Base-by-base conservation (phyloP, 2,888 invertebrate genomes). In the Dicycla oo region DNA sequence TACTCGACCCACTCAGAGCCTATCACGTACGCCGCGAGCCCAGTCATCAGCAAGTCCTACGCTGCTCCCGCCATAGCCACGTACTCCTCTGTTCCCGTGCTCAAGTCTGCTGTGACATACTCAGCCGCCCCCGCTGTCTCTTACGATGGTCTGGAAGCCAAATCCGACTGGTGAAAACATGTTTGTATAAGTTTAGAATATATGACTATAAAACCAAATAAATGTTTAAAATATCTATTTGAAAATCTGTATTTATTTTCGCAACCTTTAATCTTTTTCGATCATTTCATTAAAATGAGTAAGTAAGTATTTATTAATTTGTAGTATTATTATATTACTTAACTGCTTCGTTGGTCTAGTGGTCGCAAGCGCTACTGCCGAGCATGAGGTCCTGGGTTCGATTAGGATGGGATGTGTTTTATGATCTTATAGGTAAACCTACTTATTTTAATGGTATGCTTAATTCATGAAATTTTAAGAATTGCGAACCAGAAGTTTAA, bases 11-110 rank as follows among this genome's bases (percentile, higher is more conserved):
- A 84, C 87, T 53, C 90, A 34, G 84, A 88, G n/a, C 73, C 43
- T 3, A 91, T 60, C 15, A 3, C 93, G 73, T 91, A 91, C 82
- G 94, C 95, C 43, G 87, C 94, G 43, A 95, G 96, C 88, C 89
- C 91, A 38, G 88, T 89, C 26, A 86, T 89, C n/a, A 96, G 97
- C 73, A 97, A 97, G 91, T 84, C 88, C 45, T 88, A 90, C 58
- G 75, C 82, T n/a, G 69, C 80, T 45, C 84, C 85, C 0, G 92
- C 64, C 15, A 34, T 73, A 78, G 82, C 91, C 65, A 75, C 87
- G 18, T 84, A 88, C 84, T 91, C 86, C 80, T 86, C 92, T 66
- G 88, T 89, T 38, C 87, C 91, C 34, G 86, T 88, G 86, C 58
- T 88, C 86, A 60, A 90, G 88, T 53, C 88, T 84, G 87, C 87